These are phyloP conservation scores for Amphilophus citrinellus DNA, from an alignment of 2,113 vertebrate species.

Conservation along the genomic window DNA sequence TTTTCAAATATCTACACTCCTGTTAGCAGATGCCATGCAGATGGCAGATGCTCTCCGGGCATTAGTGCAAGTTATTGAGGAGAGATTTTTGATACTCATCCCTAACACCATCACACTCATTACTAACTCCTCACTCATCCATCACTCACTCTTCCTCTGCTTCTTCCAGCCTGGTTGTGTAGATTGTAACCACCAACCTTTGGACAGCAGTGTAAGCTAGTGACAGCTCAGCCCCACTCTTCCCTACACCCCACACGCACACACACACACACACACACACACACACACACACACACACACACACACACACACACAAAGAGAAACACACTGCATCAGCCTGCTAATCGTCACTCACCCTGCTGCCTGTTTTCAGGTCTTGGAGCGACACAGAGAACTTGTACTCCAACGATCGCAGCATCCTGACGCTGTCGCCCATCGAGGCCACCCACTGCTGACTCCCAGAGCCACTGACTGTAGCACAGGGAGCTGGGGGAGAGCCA, in stretches of 20 bases:
- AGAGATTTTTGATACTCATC: constrained; percentile 51
- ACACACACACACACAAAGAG: constrained; percentile 11
- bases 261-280: neutral
- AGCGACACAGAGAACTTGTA: constrained; percentile 90
- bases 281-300: constrained; percentile 13
- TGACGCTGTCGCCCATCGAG: constrained; percentile 96
- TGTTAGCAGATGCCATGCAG: no score
- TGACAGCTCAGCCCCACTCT: neutral
- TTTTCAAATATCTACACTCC: neutral
- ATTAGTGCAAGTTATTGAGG: constrained; percentile 18
- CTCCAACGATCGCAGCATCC: constrained; percentile 94
- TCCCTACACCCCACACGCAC: neutral
- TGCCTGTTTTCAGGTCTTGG: constrained; percentile 96
- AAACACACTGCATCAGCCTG: constrained; percentile 5
- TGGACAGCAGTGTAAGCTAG: constrained; percentile 5
- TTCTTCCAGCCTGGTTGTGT: neutral
- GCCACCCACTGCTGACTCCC: constrained; percentile 86
- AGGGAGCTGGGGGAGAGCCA: neutral
- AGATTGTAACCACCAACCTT: neutral
- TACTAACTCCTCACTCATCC: constrained; percentile 36
- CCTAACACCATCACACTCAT: constrained; percentile 46
- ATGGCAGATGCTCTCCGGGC: neutral
- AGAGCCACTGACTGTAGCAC: constrained; percentile 22
- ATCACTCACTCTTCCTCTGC: constrained; percentile 30
- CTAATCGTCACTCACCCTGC: constrained; percentile 70